A percentile compares a stretch with the other conserved stretches of the same genome.
phyloP scores from a whole-genome alignment of 2,797 vertebrate genomes.

The Sebastes cheni region DNA sequence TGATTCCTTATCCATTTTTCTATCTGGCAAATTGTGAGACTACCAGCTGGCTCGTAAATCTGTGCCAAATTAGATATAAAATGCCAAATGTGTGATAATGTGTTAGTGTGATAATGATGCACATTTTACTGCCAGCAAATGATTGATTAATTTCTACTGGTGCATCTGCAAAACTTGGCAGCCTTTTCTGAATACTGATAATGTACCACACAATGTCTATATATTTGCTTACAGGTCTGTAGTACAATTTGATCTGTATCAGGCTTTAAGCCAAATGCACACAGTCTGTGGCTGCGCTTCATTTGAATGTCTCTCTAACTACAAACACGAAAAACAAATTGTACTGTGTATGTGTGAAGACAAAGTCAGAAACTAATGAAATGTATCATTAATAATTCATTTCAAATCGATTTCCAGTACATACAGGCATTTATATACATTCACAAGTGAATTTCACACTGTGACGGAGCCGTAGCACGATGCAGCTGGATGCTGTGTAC shows the following conservation, averaged over 20 bases:
- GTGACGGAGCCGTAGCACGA: background rate
- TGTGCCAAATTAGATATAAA: background rate
- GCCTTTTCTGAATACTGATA: background rate
- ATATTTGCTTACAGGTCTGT: background rate
- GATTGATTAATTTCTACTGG: background rate
- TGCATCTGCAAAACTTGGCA: background rate
- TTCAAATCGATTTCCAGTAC: background rate
- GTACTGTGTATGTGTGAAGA: background rate
- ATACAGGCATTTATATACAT: background rate
- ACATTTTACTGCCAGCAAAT: background rate
- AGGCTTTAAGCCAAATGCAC: background rate
- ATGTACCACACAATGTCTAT: background rate
- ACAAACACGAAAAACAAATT: background rate
- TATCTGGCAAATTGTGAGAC: background rate
- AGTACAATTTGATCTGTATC: too few species aligned
- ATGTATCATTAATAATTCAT: background rate
- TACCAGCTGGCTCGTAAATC: background rate
- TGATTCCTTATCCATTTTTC: background rate
- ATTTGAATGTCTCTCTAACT: background rate
- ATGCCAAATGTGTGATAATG: background rate
- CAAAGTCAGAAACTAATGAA: background rate
- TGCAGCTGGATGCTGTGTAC: background rate
- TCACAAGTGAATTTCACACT: background rate
- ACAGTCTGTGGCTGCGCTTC: background rate
- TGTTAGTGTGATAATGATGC: background rate